phyloP scores from a whole-genome alignment of 2,797 vertebrate species.

The Enteromius anoplus region DNA sequence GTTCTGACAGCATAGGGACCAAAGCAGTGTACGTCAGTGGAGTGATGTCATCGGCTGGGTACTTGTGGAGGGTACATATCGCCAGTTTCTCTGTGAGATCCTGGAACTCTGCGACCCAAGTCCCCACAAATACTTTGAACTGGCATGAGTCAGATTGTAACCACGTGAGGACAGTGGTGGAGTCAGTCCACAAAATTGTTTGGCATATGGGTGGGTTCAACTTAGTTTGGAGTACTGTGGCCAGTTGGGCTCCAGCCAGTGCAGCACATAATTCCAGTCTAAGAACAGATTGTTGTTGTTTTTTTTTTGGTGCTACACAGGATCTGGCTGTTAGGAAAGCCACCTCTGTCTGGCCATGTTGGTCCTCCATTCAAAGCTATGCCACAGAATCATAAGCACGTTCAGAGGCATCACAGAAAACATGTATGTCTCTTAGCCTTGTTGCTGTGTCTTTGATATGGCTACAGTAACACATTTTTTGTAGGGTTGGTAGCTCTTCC shows the following conservation, averaged over 20 bases:
- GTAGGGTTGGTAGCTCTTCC: background rate
- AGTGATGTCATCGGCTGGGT: background rate
- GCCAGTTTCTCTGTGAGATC: background rate
- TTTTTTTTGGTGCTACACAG: background rate
- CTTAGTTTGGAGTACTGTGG: background rate
- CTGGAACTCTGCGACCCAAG: background rate
- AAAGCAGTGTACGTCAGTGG: too few relatives aligned
- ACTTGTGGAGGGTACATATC: background rate
- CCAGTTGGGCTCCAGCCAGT: background rate
- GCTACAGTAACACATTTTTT: background rate
- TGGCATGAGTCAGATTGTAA: background rate
- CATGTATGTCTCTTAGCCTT: background rate
- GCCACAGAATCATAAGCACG: background rate
- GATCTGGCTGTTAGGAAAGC: background rate
- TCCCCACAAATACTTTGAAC: background rate
- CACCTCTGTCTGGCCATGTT: background rate
- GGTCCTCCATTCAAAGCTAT: background rate
- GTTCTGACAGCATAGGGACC: too few relatives aligned
- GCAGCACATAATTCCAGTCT: background rate
- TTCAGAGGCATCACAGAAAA: constrained; percentile 7
- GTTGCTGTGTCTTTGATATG: background rate
- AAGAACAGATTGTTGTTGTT: background rate
- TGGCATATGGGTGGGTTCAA: background rate
- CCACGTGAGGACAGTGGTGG: background rate
- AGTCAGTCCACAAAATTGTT: background rate